These are phyloP conservation scores for Drosophila saltans DNA, from an alignment of 1,140 invertebrate species.

Conservation along the genomic window DNA sequence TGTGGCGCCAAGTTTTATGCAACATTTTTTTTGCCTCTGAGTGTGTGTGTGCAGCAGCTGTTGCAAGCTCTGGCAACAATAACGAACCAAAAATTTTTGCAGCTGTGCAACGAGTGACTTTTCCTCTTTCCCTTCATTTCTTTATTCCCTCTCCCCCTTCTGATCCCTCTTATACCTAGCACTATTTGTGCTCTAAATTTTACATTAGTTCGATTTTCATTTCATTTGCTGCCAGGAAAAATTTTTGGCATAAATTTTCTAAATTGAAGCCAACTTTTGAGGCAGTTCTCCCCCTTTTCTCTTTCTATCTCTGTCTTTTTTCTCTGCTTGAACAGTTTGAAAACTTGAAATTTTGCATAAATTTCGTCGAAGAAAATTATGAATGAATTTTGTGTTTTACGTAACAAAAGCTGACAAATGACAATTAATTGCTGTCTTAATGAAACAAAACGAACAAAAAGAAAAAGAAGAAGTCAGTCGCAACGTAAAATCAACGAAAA, in stretches of 20 bases:
- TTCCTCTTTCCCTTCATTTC: not conserved
- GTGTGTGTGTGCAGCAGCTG: constrained; percentile 47
- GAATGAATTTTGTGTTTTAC: constrained; percentile 13
- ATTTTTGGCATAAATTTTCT: constrained; percentile 59
- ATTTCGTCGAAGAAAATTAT: constrained; percentile 28
- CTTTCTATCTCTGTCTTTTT: constrained; percentile 3
- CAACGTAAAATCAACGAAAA: constrained; percentile 29
- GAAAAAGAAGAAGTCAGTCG: not conserved
- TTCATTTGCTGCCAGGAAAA: constrained; percentile 65
- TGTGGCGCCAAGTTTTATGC: constrained; percentile 66
- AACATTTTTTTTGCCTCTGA: constrained; percentile 54
- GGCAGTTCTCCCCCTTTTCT: not conserved
- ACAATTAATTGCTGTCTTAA: constrained; percentile 76
- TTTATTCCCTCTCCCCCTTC: not conserved
- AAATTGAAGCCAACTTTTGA: constrained; percentile 36
- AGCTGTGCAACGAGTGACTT: constrained; percentile 49
- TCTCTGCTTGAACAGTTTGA: constrained; percentile 17
- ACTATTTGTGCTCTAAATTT: constrained; percentile 54
- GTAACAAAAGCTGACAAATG: constrained; percentile 67
- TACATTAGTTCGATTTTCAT: constrained; percentile 77
- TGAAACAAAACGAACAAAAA: constrained; percentile 51
- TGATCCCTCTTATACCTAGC: no score
- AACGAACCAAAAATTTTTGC: constrained; percentile 60
- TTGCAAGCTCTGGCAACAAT: constrained; percentile 60
- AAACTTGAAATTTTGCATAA: constrained; percentile 37